Percentiles rank a stretch among this genome's conserved stretches.
Evolutionary conservation across 2,797 vertebrate genomes (phyloP).

Genomic region (Coluber constrictor): DNA sequence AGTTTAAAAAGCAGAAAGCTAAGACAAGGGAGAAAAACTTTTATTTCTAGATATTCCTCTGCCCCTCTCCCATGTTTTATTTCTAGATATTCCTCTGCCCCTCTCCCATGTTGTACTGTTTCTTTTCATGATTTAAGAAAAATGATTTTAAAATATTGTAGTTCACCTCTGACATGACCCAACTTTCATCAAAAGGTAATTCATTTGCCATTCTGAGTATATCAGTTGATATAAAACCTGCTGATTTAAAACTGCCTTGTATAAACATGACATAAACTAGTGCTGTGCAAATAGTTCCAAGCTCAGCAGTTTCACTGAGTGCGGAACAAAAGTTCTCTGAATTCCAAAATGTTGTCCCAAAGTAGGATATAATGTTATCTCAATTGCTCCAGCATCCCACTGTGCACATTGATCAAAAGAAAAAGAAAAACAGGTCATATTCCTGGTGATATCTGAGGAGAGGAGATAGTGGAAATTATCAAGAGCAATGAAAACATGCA

Average conservation of each 20-base stretch:
- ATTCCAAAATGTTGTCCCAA: neutral
- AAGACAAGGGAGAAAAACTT: neutral
- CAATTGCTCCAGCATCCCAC: neutral
- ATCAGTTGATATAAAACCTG: neutral
- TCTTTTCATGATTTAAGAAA: neutral
- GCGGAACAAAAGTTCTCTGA: neutral
- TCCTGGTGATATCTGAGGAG: neutral
- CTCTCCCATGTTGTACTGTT: neutral
- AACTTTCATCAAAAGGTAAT: neutral
- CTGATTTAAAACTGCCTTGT: neutral
- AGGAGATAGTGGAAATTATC: neutral
- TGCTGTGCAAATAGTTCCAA: neutral
- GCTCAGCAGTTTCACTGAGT: neutral
- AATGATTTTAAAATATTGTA: neutral
- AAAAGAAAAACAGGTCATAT: neutral
- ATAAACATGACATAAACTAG: neutral
- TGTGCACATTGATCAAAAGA: neutral
- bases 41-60: neutral
- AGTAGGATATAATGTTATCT: neutral
- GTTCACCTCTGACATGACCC: neutral
- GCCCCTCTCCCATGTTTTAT: neutral
- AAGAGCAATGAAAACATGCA: neutral
- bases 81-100: neutral
- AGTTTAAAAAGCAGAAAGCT: neutral
- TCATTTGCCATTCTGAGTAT: neutral